These are phyloP conservation scores for Drosophila kanekoi DNA, from an alignment of 2,888 invertebrate species.

Conservation along the genomic window DNA sequence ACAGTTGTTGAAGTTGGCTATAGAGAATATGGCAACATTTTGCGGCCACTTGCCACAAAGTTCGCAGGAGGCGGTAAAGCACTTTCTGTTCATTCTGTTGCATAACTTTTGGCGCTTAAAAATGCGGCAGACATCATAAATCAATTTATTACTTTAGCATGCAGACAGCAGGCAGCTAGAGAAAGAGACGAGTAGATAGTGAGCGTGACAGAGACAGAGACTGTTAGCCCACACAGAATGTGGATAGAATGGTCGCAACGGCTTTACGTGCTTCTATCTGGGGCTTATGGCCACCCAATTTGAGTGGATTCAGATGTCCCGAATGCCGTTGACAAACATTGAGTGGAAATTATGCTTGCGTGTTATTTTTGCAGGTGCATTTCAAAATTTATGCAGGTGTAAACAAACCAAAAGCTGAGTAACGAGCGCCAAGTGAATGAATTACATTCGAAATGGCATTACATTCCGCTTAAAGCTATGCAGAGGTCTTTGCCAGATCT, in stretches of 20 bases:
- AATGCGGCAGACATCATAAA: constrained; percentile 73
- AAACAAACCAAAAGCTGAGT: constrained; percentile 26
- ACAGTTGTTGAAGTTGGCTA: constrained; percentile 16
- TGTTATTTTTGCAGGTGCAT: constrained; percentile 4
- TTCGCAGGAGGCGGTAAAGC: constrained; percentile 34
- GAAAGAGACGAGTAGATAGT: constrained; percentile 3
- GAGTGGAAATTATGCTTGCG: constrained; percentile 20
- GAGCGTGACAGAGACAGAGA: background rate
- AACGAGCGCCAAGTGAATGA: background rate
- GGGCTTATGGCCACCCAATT: constrained; percentile 24
- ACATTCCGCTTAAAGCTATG: constrained; percentile 10
- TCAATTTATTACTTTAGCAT: constrained; percentile 63
- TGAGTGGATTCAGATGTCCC: constrained; percentile 42
- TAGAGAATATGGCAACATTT: constrained; percentile 39
- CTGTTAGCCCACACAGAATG: too few species aligned
- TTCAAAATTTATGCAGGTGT: constrained; percentile 41
- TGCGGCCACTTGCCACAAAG: constrained; percentile 41
- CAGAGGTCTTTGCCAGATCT: background rate
- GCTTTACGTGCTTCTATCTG: constrained; percentile 30
- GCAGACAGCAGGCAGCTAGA: constrained; percentile 41
- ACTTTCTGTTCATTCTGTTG: constrained; percentile 59
- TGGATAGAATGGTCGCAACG: constrained; percentile 3
- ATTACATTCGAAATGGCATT: background rate
- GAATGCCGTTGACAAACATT: constrained; percentile 21
- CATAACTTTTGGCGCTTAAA: constrained; percentile 71